Conservation (phyloP, 2,113 vertebrate genomes). For the Shinisaurus crocodilurus region DNA sequence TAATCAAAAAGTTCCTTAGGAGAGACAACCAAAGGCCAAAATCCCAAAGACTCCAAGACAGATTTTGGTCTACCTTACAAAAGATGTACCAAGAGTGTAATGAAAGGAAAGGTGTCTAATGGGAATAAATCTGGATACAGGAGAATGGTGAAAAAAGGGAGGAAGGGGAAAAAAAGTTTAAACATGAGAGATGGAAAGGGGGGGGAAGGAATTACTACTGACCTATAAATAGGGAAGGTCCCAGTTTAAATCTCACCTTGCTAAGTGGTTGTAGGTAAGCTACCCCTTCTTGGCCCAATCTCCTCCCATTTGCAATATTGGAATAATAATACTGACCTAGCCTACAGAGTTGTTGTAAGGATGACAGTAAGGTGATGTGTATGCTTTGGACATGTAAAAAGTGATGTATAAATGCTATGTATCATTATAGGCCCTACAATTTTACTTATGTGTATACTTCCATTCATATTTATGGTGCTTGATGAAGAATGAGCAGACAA, state of each 20-base stretch:
- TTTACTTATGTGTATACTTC: background rate
- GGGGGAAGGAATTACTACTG: background rate
- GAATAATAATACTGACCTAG: background rate
- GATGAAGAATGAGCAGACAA: background rate
- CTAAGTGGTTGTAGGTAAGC: background rate
- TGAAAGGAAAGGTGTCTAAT: background rate
- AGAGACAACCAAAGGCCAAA: fast-evolving
- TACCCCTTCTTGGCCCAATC: background rate
- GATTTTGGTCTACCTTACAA: background rate
- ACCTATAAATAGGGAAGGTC: background rate
- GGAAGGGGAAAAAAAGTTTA: constrained; percentile 10
- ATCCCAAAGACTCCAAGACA: background rate
- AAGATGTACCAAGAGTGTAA: background rate
- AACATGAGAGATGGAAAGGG: background rate
- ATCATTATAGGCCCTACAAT: background rate
- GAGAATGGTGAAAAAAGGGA: background rate
- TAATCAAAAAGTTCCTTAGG: too few species aligned
- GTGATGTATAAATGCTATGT: background rate
- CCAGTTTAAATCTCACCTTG: background rate
- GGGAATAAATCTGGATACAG: background rate
- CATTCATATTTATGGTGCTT: background rate
- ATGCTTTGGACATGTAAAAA: background rate
- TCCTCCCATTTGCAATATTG: background rate
- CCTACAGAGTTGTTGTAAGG: background rate
- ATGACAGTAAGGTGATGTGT: background rate